A percentile compares a stretch with the other conserved stretches of the same genome.
phyloP scores from a whole-genome alignment of 1,140 invertebrate genomes.

The Hylaeus anthracinus region DNA sequence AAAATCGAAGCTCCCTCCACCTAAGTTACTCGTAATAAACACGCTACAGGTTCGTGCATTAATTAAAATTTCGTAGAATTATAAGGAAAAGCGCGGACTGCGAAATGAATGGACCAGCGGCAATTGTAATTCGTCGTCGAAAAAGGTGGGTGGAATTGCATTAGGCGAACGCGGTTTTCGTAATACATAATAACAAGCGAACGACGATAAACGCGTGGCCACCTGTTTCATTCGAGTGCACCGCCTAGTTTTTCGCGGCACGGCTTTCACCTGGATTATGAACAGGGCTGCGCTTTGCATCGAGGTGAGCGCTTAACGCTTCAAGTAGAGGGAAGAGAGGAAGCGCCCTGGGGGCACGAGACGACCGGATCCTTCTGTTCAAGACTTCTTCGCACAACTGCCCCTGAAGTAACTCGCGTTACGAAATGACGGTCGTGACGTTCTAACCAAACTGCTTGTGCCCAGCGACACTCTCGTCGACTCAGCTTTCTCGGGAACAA shows the following conservation, averaged over 20 bases:
- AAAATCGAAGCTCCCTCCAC: too few species aligned
- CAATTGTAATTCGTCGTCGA: background rate
- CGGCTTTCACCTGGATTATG: constrained; percentile 10
- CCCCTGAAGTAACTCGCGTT: constrained; percentile 10
- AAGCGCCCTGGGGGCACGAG: background rate
- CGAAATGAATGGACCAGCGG: too few species aligned
- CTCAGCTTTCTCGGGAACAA: background rate
- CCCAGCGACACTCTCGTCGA: background rate
- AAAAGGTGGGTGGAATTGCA: background rate
- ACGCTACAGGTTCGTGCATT: too few species aligned
- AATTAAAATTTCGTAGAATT: too few species aligned
- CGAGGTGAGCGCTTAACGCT: background rate
- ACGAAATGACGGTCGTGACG: background rate
- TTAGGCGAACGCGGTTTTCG: background rate
- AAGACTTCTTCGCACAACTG: constrained; percentile 1
- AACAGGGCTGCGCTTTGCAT: background rate
- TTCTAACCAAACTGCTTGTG: background rate
- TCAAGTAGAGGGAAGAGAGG: background rate
- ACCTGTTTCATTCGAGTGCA: constrained; percentile 5
- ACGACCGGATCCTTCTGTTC: background rate
- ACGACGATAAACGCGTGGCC: constrained; percentile 4
- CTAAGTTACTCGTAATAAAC: too few species aligned
- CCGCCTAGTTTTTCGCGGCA: background rate
- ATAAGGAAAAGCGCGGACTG: too few species aligned
- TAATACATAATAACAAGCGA: background rate